Evolutionary conservation across 2,888 invertebrate genomes (phyloP), one percentile per base, ranked within the genome.

Genomic region (Nomada fabriciana): DNA sequence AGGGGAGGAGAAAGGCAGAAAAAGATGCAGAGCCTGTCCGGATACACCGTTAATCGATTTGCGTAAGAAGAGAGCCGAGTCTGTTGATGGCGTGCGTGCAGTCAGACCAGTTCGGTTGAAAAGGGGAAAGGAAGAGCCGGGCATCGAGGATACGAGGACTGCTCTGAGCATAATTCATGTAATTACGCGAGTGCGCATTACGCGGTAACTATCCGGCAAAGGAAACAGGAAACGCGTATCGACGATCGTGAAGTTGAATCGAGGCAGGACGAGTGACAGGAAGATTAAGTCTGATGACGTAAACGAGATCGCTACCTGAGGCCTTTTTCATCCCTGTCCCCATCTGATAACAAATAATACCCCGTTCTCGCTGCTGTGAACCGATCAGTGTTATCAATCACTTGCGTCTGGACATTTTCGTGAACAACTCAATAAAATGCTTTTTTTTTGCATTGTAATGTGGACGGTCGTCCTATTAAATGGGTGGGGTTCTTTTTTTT

Each of bases 1-100:
- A 36, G 1, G 50, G 9, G 29, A 29, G 42, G 65, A 73, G 47
- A 13, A 13, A 43, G 64, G 47, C 18, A 50, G 64, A 50, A 15
- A 50, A 43, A 25, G 50, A 42, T n/a, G 18, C 11, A n/a, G 20
- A 36, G 43, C 52, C 60, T 70, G 74, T 76, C 85, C 79, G 83
- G 76, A 88, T 82, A 82, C 74, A 86, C 87, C 89, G 87, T 89
- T 88, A 88, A 89, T 88, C 89, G 81, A 88, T 89, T 88, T 89
- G 84, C 88, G 86, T 87, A 87, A 83, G 86, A 77, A 61, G 83
- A 63, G 25, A 69, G 68, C 52, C 69, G 67, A 63, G 57, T 78
- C 69, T 20, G 67, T 50, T 71, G 65, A 20, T 23, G 20, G 23
- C 20, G 59, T 60, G 60, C 61, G 59, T 11, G 65, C n/a, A 61